Evolutionary conservation across 2,113 vertebrate genomes (phyloP).

Genomic region (Dermatemys mawii): DNA sequence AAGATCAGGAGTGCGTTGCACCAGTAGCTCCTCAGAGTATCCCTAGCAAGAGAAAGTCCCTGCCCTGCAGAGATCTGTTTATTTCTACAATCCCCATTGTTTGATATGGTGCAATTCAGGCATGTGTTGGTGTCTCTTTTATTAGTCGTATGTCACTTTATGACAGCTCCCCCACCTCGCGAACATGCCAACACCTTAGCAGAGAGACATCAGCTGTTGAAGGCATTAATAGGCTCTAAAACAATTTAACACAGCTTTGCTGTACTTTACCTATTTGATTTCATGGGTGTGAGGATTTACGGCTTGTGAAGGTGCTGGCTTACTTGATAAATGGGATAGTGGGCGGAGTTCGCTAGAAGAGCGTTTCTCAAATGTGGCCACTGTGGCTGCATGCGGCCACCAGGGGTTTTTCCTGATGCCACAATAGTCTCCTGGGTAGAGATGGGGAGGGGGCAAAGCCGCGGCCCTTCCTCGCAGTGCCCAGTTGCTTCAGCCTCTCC

Average conservation of each 20-base stretch:
- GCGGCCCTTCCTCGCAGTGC: too few species aligned
- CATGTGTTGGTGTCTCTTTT: neutral
- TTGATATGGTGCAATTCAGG: neutral
- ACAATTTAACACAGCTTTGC: constrained; percentile 40
- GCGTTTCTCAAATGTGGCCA: too few species aligned
- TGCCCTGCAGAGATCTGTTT: neutral
- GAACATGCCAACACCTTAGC: constrained; percentile 21
- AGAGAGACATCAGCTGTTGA: constrained; percentile 17
- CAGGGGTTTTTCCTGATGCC: too few species aligned
- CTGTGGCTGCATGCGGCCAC: too few species aligned
- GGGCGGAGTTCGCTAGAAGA: neutral
- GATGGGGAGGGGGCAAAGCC: too few species aligned
- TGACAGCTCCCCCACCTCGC: neutral
- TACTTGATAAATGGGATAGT: constrained; percentile 19
- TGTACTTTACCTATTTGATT: constrained; percentile 43
- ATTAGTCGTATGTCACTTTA: constrained; percentile 34
- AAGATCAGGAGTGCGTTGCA: neutral
- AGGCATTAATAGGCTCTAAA: constrained; percentile 24
- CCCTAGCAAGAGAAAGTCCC: neutral
- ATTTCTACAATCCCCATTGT: neutral
- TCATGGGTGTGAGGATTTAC: constrained; percentile 9
- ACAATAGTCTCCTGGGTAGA: too few species aligned
- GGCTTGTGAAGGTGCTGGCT: neutral
- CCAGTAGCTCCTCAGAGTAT: neutral
- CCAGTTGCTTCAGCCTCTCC: too few species aligned